Evolutionary conservation across 2,113 vertebrate species (phyloP).

Genomic region (Chloroceryle aenea): DNA sequence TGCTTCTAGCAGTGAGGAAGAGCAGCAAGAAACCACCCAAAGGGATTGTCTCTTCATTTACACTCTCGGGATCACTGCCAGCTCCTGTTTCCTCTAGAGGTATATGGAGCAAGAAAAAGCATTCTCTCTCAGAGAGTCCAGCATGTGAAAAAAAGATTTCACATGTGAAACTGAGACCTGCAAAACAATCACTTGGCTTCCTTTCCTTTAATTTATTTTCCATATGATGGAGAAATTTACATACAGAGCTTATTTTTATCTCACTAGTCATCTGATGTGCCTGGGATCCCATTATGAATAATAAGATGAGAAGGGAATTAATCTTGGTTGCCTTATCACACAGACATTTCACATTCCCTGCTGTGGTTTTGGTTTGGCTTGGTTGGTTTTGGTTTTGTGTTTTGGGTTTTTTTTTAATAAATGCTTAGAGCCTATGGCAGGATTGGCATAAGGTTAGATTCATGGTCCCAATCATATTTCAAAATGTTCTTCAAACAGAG

Average conservation of each 20-base stretch:
- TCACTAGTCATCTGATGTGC: neutral
- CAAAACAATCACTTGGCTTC: conserved; percentile 50
- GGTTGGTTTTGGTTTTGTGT: neutral
- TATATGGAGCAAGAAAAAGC: neutral
- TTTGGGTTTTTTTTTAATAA: neutral
- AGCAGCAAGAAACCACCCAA: neutral
- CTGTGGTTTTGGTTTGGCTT: neutral
- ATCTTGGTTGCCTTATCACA: neutral
- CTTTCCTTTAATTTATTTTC: conserved; percentile 36
- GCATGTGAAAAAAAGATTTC: conserved; percentile 63
- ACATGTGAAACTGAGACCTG: conserved; percentile 31
- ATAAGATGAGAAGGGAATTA: neutral
- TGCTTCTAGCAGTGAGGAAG: neutral
- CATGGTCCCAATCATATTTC: neutral
- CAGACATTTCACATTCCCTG: neutral
- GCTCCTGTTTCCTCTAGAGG: conserved; percentile 1
- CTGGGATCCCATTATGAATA: neutral
- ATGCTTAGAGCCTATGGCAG: neutral
- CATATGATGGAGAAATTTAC: conserved; percentile 32
- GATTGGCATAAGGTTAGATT: neutral
- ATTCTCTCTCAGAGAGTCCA: neutral
- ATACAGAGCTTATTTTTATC: conserved; percentile 5
- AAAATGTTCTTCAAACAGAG: neutral
- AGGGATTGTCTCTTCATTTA: neutral
- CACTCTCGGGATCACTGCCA: neutral